A percentile compares a stretch with the other conserved stretches of the same genome.
Conservation (phyloP, 2,113 vertebrate species). For the Tragelaphus imberbis region DNA sequence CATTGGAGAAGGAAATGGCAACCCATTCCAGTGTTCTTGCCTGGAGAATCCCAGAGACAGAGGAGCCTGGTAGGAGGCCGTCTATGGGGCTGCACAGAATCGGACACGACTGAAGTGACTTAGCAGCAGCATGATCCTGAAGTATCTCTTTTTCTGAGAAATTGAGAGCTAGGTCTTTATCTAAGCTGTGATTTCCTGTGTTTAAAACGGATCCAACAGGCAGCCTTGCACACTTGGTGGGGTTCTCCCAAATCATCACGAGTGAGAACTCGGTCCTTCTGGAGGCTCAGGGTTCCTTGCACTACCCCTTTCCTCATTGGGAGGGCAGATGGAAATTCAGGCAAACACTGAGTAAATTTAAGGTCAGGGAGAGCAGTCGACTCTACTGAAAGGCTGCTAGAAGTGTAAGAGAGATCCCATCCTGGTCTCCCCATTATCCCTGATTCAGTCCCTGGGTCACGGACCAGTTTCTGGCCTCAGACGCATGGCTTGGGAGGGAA, state of each 20-base stretch:
- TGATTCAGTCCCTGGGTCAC: not conserved
- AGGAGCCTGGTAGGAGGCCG: too few species aligned
- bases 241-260: not conserved
- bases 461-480: not conserved
- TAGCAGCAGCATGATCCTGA: not conserved
- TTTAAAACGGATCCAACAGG: not conserved
- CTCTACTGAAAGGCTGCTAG: not conserved
- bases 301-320: not conserved
- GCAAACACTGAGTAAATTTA: not conserved
- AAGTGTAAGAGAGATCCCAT: not conserved
- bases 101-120: too few species aligned
- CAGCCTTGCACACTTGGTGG: not conserved
- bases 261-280: accelerated
- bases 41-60: too few species aligned
- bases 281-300: not conserved
- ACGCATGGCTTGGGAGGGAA: not conserved
- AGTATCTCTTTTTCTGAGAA: not conserved
- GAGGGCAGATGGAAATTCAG: not conserved
- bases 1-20: too few species aligned
- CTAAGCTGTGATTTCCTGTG: not conserved
- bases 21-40: too few species aligned
- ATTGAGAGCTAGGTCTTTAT: not conserved
- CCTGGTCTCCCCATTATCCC: not conserved
- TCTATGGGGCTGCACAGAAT: too few species aligned
- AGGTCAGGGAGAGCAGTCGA: not conserved